Evolutionary conservation across 2,113 vertebrate genomes (phyloP), one percentile per base, ranked within the genome.

Genomic region (Hippoglossus stenolepis): DNA sequence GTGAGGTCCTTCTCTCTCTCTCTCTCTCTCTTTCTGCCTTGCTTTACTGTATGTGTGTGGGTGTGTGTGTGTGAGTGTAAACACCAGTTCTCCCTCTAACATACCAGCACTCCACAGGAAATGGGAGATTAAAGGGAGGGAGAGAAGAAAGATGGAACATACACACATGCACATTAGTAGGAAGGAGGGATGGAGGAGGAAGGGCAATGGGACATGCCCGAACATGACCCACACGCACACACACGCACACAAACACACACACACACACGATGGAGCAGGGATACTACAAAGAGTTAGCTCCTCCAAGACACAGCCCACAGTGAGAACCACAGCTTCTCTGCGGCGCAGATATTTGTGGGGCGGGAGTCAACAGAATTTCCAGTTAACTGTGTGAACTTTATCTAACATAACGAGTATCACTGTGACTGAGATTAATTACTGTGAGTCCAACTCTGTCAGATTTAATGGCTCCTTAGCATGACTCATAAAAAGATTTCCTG

Each of bases 61-160:
- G 75, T 70, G 67, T 64, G 72, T 84, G 79, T 28, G 75, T 76
- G 63, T 72, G 69, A 64, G 77, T 82, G 79, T 82, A 91, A 93
- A 93, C 84, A 92, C 49, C n/a, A 66, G 70, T 28, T 84, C 66
- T 75, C 61, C 64, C 80, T 75, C 84, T 53, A 63, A 88, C 84
- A 91, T 75, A 84, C 82, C 53, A 85, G 79, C 63, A 51, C 58
- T 65, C 43, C 38, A 65, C 82, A 80, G 84, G 87, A 92, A 85
- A 82, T 71, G 56, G 67, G 40, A 79, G 84, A 49, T 87, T 77
- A 81, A 45, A 73, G 76, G 65, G 74, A 87, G 53, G 21, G 65
- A 76, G 47, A 73, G 66, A 74, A 65, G 66, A 69, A 58, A 49
- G 45, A 81, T 53, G 26, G 74, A 49, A 64, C 75, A 81, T 56